A percentile compares a stretch with the other conserved stretches of the same genome.
Conservation (phyloP, 2,888 invertebrate species). For the Allophyes oxyacanthae region DNA sequence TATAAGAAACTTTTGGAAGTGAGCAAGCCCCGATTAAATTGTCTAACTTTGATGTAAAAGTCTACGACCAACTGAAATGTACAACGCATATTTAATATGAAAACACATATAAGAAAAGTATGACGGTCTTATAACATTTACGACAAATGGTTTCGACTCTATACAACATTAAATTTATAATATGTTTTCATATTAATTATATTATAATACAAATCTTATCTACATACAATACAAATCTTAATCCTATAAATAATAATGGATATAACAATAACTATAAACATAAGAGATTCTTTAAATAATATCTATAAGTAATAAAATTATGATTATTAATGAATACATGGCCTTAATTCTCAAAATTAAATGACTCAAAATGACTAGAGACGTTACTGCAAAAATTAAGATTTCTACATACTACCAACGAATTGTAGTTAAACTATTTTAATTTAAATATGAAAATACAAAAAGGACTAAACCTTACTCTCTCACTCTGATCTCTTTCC, state of each 20-base stretch:
- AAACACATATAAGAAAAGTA: constrained; percentile 41
- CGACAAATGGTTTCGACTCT: constrained; percentile 16
- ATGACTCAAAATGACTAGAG: neutral
- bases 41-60: constrained; percentile 53
- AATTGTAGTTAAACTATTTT: constrained; percentile 12
- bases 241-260: constrained; percentile 47
- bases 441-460: constrained; percentile 45
- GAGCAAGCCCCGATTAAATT: constrained; percentile 76
- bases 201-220: constrained; percentile 46
- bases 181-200: constrained; percentile 42
- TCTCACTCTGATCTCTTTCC: constrained; percentile 22
- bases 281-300: constrained; percentile 35
- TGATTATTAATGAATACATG: constrained; percentile 21
- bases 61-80: constrained; percentile 66
- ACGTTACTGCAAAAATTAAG: neutral
- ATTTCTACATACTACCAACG: constrained; percentile 11
- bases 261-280: constrained; percentile 35
- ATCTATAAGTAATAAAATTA: constrained; percentile 12
- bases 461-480: constrained; percentile 26
- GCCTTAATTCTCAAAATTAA: neutral
- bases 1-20: constrained; percentile 65
- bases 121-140: constrained; percentile 23
- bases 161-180: constrained; percentile 32
- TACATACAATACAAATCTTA: constrained; percentile 45
- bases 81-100: constrained; percentile 37